Evolutionary conservation across 2,113 vertebrate species (phyloP), one percentile per base, ranked within the genome.

Genomic region (Phyllostomus discolor): DNA sequence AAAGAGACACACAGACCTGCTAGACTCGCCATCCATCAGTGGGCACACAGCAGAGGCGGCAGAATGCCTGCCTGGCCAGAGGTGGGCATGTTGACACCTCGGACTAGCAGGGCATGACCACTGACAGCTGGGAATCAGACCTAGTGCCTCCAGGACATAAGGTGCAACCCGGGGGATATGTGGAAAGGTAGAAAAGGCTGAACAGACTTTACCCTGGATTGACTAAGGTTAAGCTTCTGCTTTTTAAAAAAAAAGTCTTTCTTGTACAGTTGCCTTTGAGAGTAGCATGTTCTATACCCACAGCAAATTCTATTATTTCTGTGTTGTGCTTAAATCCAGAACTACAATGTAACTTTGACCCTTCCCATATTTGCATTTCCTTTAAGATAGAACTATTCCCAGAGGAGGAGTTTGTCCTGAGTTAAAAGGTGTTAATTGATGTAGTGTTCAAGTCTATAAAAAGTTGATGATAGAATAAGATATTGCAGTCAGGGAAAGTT

Each of bases 391-490:
- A 96, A 52, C 50, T 79, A 38, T 62, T 96, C 96, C 94, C 82
- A 2, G 70, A 93, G 86, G 97, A 97, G 73, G 82, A 48, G 73
- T 96, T 91, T 92, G 85, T 83, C 83, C 92, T 28, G 82, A 94
- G 94, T 80, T 95, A 88, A 93, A 97, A 97, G 95, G 95, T 96
- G 97, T 95, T 97, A 98, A 97, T 93, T 97, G 96, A 97, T 66
- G 12, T 52, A 64, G 78, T 90, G 72, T 84, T 95, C 50, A 72
- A 79, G 94, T 88, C 91, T 96, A 97, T 96, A 97, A 97, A 97
- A 97, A 91, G 93, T 20, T 93, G 97, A 95, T 97, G 97, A 96
- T 94, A 96, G 96, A 96, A 97, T 96, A 95, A 97, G 97, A 97
- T 96, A 95, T 31, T 95, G 91, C 81, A 79, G 94, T 96, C 10